Evolutionary conservation across 2,888 invertebrate species (phyloP), one percentile per base, ranked within the genome.

Genomic region (Serrognathus titanus): DNA sequence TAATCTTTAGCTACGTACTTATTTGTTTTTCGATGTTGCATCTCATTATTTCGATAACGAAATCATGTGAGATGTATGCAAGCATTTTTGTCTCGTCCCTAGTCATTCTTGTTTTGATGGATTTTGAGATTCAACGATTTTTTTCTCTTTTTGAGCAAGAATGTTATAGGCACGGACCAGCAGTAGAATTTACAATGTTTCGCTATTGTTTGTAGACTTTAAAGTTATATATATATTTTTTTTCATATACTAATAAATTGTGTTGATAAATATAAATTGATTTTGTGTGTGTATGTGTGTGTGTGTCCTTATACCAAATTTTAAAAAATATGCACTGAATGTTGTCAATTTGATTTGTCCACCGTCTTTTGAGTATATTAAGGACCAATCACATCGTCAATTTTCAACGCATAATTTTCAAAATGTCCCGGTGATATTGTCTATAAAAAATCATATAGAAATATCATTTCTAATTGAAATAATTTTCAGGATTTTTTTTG

Each of bases 171-270:
- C 31, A 37, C 49, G 50, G 55, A 55, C 55, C 45, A 40, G 36
- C 11, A 41, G 41, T 36, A 43, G 45, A 11, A 48, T 12, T 48
- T 31, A 48, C 37, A 37, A 35, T 37, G 16, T 36, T 48, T 16
- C 9, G 43, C 43, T 49, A 50, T 50, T 55, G 31, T 49, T 55
- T 55, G 50, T 55, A 55, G 45, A 55, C 43, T 55, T 45, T 55
- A 55, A 50, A 55, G 37, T 43, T 43, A 43, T 43, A 43, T 43
- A 38, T 50, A 51, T 57, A 52, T 48, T 57, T 57, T 52, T 57
- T 57, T 52, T 57, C 57, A 57, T 52, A 48, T 57, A 57, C 57
- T 57, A 57, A 57, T 57, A 57, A 57, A 57, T 57, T 57, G 57
- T 57, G 57, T 57, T 57, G 52, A 57, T 56, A 56, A 56, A 56